phyloP scores from a whole-genome alignment of 2,797 vertebrate species.

The Diplodus sargus region DNA sequence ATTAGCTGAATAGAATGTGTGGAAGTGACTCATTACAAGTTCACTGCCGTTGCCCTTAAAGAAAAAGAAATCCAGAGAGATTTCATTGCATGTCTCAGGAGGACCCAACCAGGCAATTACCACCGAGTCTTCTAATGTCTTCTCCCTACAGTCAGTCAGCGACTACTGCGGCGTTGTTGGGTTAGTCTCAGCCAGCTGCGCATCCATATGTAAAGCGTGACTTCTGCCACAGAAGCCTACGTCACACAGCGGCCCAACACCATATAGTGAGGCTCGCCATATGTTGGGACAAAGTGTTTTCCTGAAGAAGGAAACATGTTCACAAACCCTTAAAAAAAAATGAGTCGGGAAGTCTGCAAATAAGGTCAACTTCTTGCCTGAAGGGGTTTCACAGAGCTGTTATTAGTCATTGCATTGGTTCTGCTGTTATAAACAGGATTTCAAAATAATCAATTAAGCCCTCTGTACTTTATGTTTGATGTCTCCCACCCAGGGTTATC shows the following conservation, averaged over 20 bases:
- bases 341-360: conserved; percentile 67
- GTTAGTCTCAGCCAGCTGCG: conserved; percentile 55
- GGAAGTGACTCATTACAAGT: conserved; percentile 45
- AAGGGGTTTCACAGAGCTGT: conserved; percentile 64
- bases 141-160: conserved; percentile 36
- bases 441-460: conserved; percentile 71
- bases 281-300: conserved; percentile 51
- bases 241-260: conserved; percentile 26
- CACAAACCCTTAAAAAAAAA: conserved; percentile 62
- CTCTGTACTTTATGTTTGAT: conserved; percentile 71
- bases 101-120: conserved; percentile 41
- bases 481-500: conserved; percentile 71
- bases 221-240: conserved; percentile 46
- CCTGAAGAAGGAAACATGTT: conserved; percentile 50
- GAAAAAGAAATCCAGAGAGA: conserved; percentile 5
- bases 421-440: conserved; percentile 73
- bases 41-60: conserved; percentile 19
- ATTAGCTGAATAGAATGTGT: conserved; percentile 3
- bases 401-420: conserved; percentile 74
- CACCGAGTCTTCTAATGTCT: conserved; percentile 15
- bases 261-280: conserved; percentile 44
- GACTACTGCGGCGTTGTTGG: conserved; percentile 6
- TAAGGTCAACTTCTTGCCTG: conserved; percentile 73
- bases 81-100: conserved; percentile 36
- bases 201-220: conserved; percentile 44